A percentile compares a stretch with the other conserved stretches of the same genome.
Evolutionary conservation across 2,797 vertebrate genomes (phyloP).

Genomic region (Meda fulgida): DNA sequence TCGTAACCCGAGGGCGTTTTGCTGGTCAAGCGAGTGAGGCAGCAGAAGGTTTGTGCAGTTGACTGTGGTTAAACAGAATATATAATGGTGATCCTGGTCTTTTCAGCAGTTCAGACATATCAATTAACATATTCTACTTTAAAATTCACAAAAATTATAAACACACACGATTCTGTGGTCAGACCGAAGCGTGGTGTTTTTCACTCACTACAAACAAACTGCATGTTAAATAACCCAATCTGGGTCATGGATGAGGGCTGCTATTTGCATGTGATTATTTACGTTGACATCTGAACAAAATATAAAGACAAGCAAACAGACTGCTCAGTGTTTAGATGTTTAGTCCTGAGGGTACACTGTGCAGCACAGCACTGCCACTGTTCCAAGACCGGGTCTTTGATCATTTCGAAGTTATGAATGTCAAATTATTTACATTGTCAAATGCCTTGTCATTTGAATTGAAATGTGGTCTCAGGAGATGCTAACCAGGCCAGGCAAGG

Average conservation of each 20-base stretch:
- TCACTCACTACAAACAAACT: constrained; percentile 26
- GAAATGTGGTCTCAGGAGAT: constrained; percentile 59
- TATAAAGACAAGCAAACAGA: constrained; percentile 42
- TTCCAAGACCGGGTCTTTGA: constrained; percentile 69
- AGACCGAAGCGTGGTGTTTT: not conserved
- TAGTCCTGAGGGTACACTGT: constrained; percentile 27
- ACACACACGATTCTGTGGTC: constrained; percentile 11
- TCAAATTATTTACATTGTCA: constrained; percentile 77
- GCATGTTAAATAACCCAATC: constrained; percentile 53
- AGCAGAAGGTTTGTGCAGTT: too few relatives aligned
- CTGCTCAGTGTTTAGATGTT: constrained; percentile 52
- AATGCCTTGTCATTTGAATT: constrained; percentile 72
- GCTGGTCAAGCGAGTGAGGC: too few relatives aligned
- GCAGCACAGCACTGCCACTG: constrained; percentile 51
- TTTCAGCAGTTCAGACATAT: not conserved
- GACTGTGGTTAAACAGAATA: not conserved
- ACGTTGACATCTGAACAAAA: constrained; percentile 55
- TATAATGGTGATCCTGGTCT: not conserved
- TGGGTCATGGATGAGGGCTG: constrained; percentile 51
- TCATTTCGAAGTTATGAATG: constrained; percentile 70
- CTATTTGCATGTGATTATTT: constrained; percentile 66
- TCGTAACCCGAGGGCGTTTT: too few relatives aligned
- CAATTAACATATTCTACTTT: not conserved
- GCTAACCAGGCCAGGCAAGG: constrained; percentile 41
- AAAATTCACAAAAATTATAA: not conserved